Evolutionary conservation across 2,797 vertebrate species (phyloP), one percentile per base, ranked within the genome.

Genomic region (Centropyge bicolor): DNA sequence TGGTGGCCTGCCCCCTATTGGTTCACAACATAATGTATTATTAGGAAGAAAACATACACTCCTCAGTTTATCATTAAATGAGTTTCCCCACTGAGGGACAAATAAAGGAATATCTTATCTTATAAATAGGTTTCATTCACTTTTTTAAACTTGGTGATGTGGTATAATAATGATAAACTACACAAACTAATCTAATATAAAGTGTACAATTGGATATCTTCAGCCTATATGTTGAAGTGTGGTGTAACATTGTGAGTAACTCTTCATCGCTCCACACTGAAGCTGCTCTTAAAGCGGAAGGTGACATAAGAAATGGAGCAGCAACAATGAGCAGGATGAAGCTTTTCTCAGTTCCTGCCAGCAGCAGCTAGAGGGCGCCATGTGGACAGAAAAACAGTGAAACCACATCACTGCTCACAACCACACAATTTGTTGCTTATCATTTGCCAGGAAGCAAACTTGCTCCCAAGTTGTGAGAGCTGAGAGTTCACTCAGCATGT

Each of bases 301-400:
- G 14, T 4, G 46, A 17, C 4, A 6, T 24, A 38, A 20, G 12
- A 5, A 62, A 57, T 1, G n/a, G 5, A 43, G 35, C 41, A 40
- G 51, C 2, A 5, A 5, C 14, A 43, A 22, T 41, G 20, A 70
- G 12, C 45, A 60, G n/a, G 38, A 35, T 17, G 24, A 22, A 11
- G 65, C 19, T 35, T 66, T 22, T 74, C 76, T 64, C 13, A 54
- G 67, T 81, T 85, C 46, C 35, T 16, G 8, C 1, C n/a, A 72
- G 8, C 1, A 3, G 16, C 86, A 78, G 80, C 77, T 67, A 90
- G 92, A 87, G 89, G 66, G 82, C 73, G 72, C 74, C 73, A 82
- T 5, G 27, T 31, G 6, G 27, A 79, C 45, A 82, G 40, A 22
- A 76, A 83, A 80, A 48, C 36, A 14, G 7, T 64, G 41, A 83